These are phyloP conservation scores for Drosophila busckii DNA, from an alignment of 1,140 invertebrate genomes.

Conservation along the genomic window DNA sequence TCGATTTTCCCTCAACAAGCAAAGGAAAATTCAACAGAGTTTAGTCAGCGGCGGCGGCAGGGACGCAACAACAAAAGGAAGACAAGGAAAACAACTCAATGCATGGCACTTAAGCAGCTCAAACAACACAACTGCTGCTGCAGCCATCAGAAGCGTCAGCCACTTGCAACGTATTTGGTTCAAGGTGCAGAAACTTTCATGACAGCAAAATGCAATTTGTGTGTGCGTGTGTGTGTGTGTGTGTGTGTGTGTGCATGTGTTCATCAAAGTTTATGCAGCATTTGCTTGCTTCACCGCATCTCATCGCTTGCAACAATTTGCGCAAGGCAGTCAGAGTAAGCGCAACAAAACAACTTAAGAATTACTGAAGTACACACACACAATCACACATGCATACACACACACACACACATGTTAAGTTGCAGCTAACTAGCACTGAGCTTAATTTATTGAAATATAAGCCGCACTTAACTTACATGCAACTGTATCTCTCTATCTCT, in stretches of 20 bases:
- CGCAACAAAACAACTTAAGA: background rate
- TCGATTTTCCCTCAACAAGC: constrained; percentile 67
- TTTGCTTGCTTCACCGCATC: constrained; percentile 27
- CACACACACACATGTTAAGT: too few species aligned
- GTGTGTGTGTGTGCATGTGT: background rate
- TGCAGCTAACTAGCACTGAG: too few species aligned
- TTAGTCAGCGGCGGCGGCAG: background rate
- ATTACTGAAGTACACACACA: too few species aligned
- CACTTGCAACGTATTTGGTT: constrained; percentile 51
- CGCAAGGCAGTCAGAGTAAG: constrained; percentile 35
- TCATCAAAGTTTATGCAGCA: constrained; percentile 35
- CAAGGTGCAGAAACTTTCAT: constrained; percentile 59
- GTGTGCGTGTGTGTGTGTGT: background rate
- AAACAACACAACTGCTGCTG: constrained; percentile 16
- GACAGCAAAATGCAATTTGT: constrained; percentile 67
- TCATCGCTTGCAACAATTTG: constrained; percentile 26
- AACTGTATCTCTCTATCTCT: too few species aligned
- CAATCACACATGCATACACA: too few species aligned
- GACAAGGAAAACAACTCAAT: constrained; percentile 61
- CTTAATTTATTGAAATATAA: too few species aligned
- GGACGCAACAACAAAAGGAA: background rate
- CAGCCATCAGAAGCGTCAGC: constrained; percentile 17
- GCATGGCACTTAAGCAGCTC: constrained; percentile 69
- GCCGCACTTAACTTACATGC: too few species aligned
- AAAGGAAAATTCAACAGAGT: constrained; percentile 9